Conservation (phyloP, 2,888 invertebrate species). For the Spodoptera exigua region DNA sequence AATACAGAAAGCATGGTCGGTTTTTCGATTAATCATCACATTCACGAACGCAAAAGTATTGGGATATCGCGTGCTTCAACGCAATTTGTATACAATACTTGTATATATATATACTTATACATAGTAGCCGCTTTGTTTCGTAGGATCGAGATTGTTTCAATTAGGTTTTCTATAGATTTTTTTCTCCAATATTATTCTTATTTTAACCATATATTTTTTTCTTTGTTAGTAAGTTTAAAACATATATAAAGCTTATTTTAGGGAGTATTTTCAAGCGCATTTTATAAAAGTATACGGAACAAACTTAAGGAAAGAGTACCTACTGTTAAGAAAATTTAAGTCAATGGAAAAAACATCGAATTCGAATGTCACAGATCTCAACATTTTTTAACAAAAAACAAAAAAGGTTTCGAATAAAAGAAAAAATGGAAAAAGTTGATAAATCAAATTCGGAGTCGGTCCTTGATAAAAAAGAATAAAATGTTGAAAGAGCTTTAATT, state of each 20-base stretch:
- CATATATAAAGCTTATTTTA: no score
- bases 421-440: constrained; percentile 21
- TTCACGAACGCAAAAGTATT: constrained; percentile 55
- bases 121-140: constrained; percentile 19
- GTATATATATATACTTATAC: constrained; percentile 1
- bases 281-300: no score
- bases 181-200: constrained; percentile 1
- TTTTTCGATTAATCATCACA: constrained; percentile 77
- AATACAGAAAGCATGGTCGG: constrained; percentile 72
- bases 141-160: constrained; percentile 20
- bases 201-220: no score
- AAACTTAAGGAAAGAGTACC: no score
- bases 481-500: constrained; percentile 21
- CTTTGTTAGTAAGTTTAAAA: no score
- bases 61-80: constrained; percentile 62
- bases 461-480: constrained; percentile 41
- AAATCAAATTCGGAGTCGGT: constrained; percentile 21
- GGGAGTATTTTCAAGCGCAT: no score
- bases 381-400: not conserved
- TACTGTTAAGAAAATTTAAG: no score
- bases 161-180: not conserved
- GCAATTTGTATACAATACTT: constrained; percentile 47
- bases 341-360: no score
- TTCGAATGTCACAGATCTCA: not conserved
- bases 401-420: constrained; percentile 23